These are phyloP conservation scores for Stomatorhinus walkeri DNA, from an alignment of 2,797 vertebrate genomes.

Conservation along the genomic window DNA sequence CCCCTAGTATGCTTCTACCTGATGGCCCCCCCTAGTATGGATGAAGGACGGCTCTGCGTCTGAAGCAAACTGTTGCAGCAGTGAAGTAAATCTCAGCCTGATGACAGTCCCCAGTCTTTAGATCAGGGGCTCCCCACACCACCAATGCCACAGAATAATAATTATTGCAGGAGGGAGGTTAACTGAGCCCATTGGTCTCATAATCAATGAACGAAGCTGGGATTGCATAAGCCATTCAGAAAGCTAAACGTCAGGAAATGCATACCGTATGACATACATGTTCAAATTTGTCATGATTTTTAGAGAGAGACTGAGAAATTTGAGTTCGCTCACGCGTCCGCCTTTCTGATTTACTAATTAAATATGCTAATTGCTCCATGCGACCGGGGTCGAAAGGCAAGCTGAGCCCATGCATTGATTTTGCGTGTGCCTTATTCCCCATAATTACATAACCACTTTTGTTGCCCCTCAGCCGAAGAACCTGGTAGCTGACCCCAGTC, in stretches of 20 bases:
- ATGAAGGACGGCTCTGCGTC: neutral
- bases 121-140: neutral
- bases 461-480: neutral
- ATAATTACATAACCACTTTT: neutral
- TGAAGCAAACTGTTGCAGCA: neutral
- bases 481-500: neutral
- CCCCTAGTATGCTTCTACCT: neutral
- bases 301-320: neutral
- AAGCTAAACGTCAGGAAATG: neutral
- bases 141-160: neutral
- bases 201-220: neutral
- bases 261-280: neutral
- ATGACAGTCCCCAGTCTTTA: neutral
- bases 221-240: neutral
- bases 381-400: neutral
- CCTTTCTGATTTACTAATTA: neutral
- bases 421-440: neutral
- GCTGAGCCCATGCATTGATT: neutral
- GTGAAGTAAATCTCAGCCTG: neutral
- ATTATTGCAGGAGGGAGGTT: neutral
- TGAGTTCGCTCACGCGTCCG: neutral
- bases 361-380: neutral
- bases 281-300: neutral
- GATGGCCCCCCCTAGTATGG: neutral
- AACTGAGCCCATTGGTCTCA: neutral